Conservation (phyloP, 2,888 invertebrate genomes). For the Criorhina ranunculi region DNA sequence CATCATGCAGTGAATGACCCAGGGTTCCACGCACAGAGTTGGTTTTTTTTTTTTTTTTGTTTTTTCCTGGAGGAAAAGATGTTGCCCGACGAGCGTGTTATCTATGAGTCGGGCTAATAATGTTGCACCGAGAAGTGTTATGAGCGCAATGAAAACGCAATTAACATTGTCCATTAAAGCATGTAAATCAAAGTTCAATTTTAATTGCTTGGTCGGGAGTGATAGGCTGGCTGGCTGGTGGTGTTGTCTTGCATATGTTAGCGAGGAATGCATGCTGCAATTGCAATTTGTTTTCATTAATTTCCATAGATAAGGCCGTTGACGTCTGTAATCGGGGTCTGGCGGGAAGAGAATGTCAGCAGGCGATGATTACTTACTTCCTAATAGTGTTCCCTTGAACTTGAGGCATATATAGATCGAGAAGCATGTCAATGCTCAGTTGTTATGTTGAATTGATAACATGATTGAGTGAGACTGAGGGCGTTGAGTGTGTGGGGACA, state of each 20-base stretch:
- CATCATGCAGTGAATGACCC: constrained; percentile 13
- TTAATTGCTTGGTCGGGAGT: constrained; percentile 53
- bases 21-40: constrained; percentile 23
- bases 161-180: constrained; percentile 58
- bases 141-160: constrained; percentile 50
- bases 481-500: neutral
- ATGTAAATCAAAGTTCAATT: constrained; percentile 70
- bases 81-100: constrained; percentile 14
- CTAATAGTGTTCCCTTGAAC: constrained; percentile 54
- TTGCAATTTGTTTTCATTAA: constrained; percentile 69
- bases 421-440: constrained; percentile 47
- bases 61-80: constrained; percentile 30
- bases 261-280: constrained; percentile 58
- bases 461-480: neutral
- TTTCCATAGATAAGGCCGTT: constrained; percentile 58
- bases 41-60: no score
- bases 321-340: constrained; percentile 20
- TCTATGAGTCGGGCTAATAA: constrained; percentile 57
- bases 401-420: constrained; percentile 23
- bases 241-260: constrained; percentile 48
- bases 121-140: constrained; percentile 27
- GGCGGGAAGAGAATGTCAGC: constrained; percentile 20
- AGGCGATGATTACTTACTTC: constrained; percentile 50
- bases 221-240: constrained; percentile 40
- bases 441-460: constrained; percentile 43